Evolutionary conservation across 2,888 invertebrate genomes (phyloP), one percentile per base, ranked within the genome.

Genomic region (Diabrotica balteata): DNA sequence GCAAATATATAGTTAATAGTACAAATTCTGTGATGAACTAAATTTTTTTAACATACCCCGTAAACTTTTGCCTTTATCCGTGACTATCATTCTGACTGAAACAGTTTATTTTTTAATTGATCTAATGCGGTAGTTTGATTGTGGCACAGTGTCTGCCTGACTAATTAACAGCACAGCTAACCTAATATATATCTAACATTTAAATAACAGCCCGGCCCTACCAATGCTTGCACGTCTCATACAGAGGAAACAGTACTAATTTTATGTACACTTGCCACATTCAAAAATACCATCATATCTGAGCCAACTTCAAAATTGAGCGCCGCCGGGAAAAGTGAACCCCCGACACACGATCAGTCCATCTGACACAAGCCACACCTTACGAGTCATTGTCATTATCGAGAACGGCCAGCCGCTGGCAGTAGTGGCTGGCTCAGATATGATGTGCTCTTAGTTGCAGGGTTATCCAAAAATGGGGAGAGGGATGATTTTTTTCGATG

Each of bases 271-370:
- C 81, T 81, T 87, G 87, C 87, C 87, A 88, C 87, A 86, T 81
- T 88, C 87, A 87, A 87, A 87, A 75, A 72, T 85, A 85, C 85
- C 82, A 87, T 88, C 88, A 88, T 88, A 88, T 88, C 88, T 88
- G 88, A 88, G 88, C 87, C 87, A 86, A 85, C 85, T 77, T 78
- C 75, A 76, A 76, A 76, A 75, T 75, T 75, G 60, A 79, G 80
- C 81, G 71, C 67, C 72, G 84, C 85, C 86, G 86, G 86, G 85
- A 85, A 86, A 85, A 86, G 84, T 82, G 79, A 78, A 75, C 76
- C 66, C 63, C 55, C 10, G 44, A 57, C 60, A 68, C 66, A 65
- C 52, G 55, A 59, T 47, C 59, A 46, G 46, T 42, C 32, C 66
- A 58, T 57, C 55, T 9, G 67, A 69, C 64, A 67, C 65, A 54